Percentiles rank a stretch among this genome's conserved stretches.
Evolutionary conservation across 2,113 vertebrate genomes (phyloP).

Genomic region (Oryzias javanicus): DNA sequence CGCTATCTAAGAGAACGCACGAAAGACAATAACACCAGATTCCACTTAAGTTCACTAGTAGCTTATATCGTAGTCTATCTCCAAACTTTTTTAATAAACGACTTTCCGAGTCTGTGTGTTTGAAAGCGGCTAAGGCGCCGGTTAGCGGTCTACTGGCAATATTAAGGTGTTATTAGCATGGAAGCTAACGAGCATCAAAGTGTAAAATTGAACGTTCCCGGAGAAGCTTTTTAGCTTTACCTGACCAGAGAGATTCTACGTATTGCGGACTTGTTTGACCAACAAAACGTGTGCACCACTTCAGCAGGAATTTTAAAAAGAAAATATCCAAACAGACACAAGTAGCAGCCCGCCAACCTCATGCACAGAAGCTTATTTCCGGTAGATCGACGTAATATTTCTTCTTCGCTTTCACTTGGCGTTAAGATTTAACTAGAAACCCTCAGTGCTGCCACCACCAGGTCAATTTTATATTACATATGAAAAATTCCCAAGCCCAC

Average conservation of each 20-base stretch:
- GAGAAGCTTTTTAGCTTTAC: slow-evolving; percentile 31
- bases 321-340: neutral
- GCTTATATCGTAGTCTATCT: too few relatives aligned
- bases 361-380: slow-evolving; percentile 51
- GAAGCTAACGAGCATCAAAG: slow-evolving; percentile 37
- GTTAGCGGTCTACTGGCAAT: slow-evolving; percentile 23
- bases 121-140: neutral
- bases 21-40: too few relatives aligned
- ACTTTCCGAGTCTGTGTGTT: neutral
- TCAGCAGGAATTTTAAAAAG: slow-evolving; percentile 13
- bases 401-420: neutral
- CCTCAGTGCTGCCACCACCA: slow-evolving; percentile 15
- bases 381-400: neutral
- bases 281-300: neutral
- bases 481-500: neutral
- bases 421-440: fast-evolving
- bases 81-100: too few relatives aligned
- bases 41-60: too few relatives aligned
- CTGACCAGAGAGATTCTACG: slow-evolving; percentile 16
- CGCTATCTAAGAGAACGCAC: too few relatives aligned
- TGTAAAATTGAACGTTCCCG: slow-evolving; percentile 4
- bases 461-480: slow-evolving; percentile 2
- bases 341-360: slow-evolving; percentile 68
- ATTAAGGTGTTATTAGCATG: slow-evolving; percentile 21
- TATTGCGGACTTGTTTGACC: neutral